These are phyloP conservation scores for Trichonephila clavipes DNA, from an alignment of 1,140 invertebrate species.

Conservation along the genomic window DNA sequence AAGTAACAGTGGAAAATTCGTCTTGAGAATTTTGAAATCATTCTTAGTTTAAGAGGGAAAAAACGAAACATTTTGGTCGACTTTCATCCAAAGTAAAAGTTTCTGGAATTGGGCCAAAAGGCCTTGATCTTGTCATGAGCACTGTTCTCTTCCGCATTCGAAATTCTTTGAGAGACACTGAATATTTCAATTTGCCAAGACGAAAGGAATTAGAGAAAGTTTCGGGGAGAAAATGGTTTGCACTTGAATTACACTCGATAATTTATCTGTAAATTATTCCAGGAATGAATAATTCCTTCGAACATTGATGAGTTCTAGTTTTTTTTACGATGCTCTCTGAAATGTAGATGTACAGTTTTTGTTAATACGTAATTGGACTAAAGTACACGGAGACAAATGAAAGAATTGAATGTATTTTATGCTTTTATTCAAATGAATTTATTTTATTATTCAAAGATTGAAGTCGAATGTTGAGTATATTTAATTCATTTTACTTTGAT, in stretches of 20 bases:
- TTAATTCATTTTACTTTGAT: too few relatives aligned
- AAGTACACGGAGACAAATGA: too few relatives aligned
- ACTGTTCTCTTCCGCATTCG: background rate
- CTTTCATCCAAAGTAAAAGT: conserved; percentile 44
- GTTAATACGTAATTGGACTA: too few relatives aligned
- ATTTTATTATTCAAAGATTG: too few relatives aligned
- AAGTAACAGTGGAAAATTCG: conserved; percentile 30
- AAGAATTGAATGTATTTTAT: too few relatives aligned
- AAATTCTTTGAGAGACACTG: conserved; percentile 27
- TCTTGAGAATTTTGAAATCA: conserved; percentile 48
- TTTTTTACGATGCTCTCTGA: too few relatives aligned
- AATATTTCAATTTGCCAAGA: conserved; percentile 14
- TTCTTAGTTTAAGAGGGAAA: conserved; percentile 7
- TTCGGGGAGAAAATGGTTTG: background rate
- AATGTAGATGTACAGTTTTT: too few relatives aligned
- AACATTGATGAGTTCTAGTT: too few relatives aligned
- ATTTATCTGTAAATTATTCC: background rate
- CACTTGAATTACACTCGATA: background rate
- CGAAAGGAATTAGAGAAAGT: background rate
- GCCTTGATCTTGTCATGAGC: conserved; percentile 36
- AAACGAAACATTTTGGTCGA: conserved; percentile 49
- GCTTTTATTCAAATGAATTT: too few relatives aligned
- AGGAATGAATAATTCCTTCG: background rate
- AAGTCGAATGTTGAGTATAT: too few relatives aligned
- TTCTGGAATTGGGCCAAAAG: conserved; percentile 30